Evolutionary conservation across 2,797 vertebrate genomes (phyloP), one percentile per base, ranked within the genome.

Genomic region (Chelonia mydas): DNA sequence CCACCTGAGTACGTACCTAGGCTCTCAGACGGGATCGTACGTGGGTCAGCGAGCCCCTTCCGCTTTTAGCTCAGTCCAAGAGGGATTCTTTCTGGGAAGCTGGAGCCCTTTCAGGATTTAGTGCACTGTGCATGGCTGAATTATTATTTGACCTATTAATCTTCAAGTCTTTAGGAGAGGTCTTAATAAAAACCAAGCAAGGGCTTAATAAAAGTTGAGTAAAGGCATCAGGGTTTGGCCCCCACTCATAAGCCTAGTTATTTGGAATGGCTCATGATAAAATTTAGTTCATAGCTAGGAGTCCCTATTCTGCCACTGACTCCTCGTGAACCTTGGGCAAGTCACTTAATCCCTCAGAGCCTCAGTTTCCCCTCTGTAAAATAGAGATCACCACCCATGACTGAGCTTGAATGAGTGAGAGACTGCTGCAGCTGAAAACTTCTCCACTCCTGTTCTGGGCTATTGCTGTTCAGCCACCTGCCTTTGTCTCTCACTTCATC

Each of bases 401-500:
- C 45, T 8, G 72, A 28, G 11, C 41, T 13, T 27, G 41, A 76
- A 27, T 4, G 6, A 47, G 45, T 45, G 11, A 27, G 8, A 41
- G 68, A 23, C 13, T 9, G 25, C 72, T 76, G 25, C 37, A 15
- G 21, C 72, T 15, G 23, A 76, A 47, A 76, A 45, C 27, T 41
- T 15, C 41, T 47, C 74, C 25, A 21, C 8, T 5, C 65, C 65
- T 37, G 33, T n/a, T 37, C 65, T 11, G 33, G n/a, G 17, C 65
- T 68, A 3, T 11, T 9, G n/a, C n/a, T 19, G 3, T 68, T 17
- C 5, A 7, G n/a, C 19, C n/a, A 3, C 65, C 10, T 41, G 10
- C n/a, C 47, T 82, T 0, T 16, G 28, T 1, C 78, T 1, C 78
- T 90, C 31, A 0, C 76, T 3, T 15, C 41, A 11, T 0, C 54